Base-by-base conservation (phyloP, 2,113 vertebrate species). In the Lepisosteus osseus region DNA sequence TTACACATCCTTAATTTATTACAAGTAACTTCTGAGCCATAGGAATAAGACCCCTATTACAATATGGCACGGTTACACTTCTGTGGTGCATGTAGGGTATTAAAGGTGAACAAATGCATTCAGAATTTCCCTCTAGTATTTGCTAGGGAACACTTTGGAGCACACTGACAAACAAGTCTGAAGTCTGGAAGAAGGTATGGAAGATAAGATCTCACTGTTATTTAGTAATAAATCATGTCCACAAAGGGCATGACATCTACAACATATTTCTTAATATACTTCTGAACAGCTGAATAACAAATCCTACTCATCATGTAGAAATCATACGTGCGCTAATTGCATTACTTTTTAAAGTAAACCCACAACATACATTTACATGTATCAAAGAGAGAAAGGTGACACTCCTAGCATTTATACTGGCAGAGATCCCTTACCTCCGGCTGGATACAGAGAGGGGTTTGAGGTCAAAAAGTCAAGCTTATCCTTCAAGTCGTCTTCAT, bases 401-500 rank as follows among this genome's bases (percentile, higher is more conserved):
- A 45, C 42, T 6, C 15, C 7, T 69, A 57, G 13, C 6, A 41
- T 47, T 42, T n/a, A 54, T 57, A 66, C 57, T 2, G 42, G 3
- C 3, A 41, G 45, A 17, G 0, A 64, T 62, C 68, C 79, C 93
- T 88, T 74, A 99, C 97, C 94, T 84, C 86, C 94, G 6, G 70
- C 67, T 29, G 96, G 95, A 83, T 96, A 97, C 77, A 87, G 87
- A 68, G 86, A 51, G 0, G 94, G 93, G 3, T 86, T 82, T 0
- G 83, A 70, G 9, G 88, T 51, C 70, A 90, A 84, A 13, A 97
- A 99, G 83, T 99, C 93, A 83, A 97, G 88, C 80, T 98, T 99
- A 85, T 99, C 96, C 85, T 99, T 99, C 73, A 99, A 88, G 65
- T 97, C 95, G 0, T 94, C 93, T 78, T 97, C 95, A 6, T 99